Conservation (phyloP, 30 jellyfish, hydroid and myxozoan species). For the Hydractinia symbiolongicarpus region DNA sequence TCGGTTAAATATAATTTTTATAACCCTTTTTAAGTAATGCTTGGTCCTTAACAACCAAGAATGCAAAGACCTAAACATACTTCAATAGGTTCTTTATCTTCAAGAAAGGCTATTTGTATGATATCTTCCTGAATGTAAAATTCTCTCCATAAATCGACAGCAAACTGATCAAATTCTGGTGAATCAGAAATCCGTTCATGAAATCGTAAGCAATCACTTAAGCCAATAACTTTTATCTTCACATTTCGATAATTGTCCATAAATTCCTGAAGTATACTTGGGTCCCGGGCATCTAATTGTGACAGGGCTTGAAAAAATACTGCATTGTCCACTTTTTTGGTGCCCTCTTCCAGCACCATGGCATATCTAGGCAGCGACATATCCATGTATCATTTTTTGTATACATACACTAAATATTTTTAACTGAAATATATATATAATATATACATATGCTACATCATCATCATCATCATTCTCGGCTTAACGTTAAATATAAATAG, state of each 20-base stretch:
- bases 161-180: slow-evolving; percentile 71
- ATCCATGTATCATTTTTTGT: not conserved
- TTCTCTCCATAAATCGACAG: slow-evolving; percentile 81
- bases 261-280: slow-evolving; percentile 37
- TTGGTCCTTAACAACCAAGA: no score
- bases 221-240: slow-evolving; percentile 48
- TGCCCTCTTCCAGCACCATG: not conserved
- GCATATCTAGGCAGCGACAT: slow-evolving; percentile 39
- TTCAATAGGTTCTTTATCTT: slow-evolving; percentile 77
- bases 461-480: no score
- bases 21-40: no score
- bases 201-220: slow-evolving; percentile 59
- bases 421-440: no score
- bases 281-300: slow-evolving; percentile 43
- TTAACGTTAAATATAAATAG: no score
- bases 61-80: slow-evolving; percentile 12
- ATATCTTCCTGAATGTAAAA: slow-evolving; percentile 81
- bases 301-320: slow-evolving; percentile 48
- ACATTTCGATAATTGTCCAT: slow-evolving; percentile 52
- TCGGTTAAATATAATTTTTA: no score
- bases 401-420: no score
- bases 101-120: slow-evolving; percentile 61
- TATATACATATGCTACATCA: no score
- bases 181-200: slow-evolving; percentile 46
- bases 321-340: slow-evolving; percentile 43